Evolutionary conservation across 2,113 vertebrate genomes (phyloP).

Genomic region (Pelecanus crispus): DNA sequence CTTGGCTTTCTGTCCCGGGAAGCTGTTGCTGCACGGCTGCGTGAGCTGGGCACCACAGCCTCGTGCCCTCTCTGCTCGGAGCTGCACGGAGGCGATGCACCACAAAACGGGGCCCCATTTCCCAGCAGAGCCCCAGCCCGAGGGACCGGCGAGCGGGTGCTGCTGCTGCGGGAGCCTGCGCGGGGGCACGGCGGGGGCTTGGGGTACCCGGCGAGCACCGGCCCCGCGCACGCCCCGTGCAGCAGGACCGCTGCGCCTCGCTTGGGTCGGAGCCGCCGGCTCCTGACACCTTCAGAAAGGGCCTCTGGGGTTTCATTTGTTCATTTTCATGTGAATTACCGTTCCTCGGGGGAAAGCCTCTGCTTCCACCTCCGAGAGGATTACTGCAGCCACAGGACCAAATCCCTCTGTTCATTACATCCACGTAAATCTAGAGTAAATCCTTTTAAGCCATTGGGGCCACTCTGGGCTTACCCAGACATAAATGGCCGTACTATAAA

Average conservation of each 20-base stretch:
- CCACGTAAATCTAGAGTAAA: neutral
- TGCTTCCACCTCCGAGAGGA: neutral
- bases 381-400: neutral
- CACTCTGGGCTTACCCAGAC: slow-evolving; percentile 31
- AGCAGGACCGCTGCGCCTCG: neutral
- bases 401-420: neutral
- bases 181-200: fast-evolving
- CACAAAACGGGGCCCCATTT: too few relatives aligned
- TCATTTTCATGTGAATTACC: neutral
- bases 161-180: neutral
- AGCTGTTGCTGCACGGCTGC: neutral
- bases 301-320: neutral
- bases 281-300: neutral
- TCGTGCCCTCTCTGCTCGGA: neutral
- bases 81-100: fast-evolving
- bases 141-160: fast-evolving
- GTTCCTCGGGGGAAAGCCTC: neutral
- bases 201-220: neutral
- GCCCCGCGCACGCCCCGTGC: neutral
- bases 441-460: slow-evolving; percentile 51
- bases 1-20: neutral
- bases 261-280: fast-evolving
- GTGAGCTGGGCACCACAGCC: fast-evolving
- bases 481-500: slow-evolving; percentile 27
- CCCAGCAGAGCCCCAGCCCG: neutral